Percentiles rank a stretch among this genome's conserved stretches.
These are phyloP conservation scores for Zaprionus obscuricornis DNA, from an alignment of 2,888 invertebrate genomes.

Conservation along the genomic window DNA sequence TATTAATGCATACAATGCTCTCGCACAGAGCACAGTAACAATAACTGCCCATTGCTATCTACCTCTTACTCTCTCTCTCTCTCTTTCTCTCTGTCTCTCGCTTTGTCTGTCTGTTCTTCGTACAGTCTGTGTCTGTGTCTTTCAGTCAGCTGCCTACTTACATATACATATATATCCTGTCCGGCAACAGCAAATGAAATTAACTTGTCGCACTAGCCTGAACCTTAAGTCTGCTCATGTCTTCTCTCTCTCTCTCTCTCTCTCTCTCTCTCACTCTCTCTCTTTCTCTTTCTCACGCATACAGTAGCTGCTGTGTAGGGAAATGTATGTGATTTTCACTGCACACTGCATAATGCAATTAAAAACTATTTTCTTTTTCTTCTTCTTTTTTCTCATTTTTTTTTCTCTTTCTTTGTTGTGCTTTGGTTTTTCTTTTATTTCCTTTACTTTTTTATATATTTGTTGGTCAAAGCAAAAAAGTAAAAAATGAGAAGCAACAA, in stretches of 20 bases:
- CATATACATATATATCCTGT: slow-evolving; percentile 42
- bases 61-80: neutral
- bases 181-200: slow-evolving; percentile 50
- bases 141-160: slow-evolving; percentile 8
- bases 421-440: slow-evolving; percentile 33
- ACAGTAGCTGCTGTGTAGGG: slow-evolving; percentile 10
- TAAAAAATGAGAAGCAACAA: too few relatives aligned
- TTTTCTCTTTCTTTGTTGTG: slow-evolving; percentile 16
- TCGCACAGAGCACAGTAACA: too few relatives aligned
- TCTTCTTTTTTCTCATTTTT: slow-evolving; percentile 23
- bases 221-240: too few relatives aligned
- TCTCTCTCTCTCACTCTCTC: neutral
- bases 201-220: slow-evolving; percentile 36
- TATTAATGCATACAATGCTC: slow-evolving; percentile 27
- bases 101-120: neutral
- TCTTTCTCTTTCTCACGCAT: neutral
- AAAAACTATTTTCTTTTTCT: slow-evolving; percentile 54
- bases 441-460: slow-evolving; percentile 5
- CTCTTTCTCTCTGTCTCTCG: neutral
- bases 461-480: slow-evolving; percentile 18
- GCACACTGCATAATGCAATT: slow-evolving; percentile 68
- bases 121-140: too few relatives aligned
- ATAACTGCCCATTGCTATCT: too few relatives aligned
- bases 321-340: slow-evolving; percentile 51
- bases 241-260: neutral